Conservation (phyloP, 2,888 invertebrate species). For the Ophraella communa region DNA sequence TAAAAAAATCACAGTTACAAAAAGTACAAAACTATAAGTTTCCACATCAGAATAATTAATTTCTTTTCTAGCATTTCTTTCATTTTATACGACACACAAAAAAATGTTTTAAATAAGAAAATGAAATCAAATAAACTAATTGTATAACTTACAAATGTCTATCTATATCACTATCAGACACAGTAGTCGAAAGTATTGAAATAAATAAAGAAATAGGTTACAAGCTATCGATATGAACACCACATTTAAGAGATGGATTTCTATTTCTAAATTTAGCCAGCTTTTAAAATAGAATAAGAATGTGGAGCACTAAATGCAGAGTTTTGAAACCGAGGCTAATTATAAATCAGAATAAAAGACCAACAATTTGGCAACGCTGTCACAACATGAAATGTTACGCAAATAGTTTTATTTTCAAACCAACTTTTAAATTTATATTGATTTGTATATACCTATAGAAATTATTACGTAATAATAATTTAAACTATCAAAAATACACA, state of each 20-base stretch:
- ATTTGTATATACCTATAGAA: too few species aligned
- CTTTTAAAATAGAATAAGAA: constrained; percentile 46
- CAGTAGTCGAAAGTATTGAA: neutral
- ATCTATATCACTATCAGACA: neutral
- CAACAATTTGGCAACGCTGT: constrained; percentile 21
- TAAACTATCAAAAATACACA: too few species aligned
- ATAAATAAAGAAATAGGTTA: constrained; percentile 7
- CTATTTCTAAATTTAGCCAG: constrained; percentile 30
- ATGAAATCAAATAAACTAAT: neutral
- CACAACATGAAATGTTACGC: constrained; percentile 10
- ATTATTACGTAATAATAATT: too few species aligned
- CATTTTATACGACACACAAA: too few species aligned
- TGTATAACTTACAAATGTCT: neutral
- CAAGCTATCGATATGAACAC: neutral
- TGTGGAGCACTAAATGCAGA: constrained; percentile 44
- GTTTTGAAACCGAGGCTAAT: constrained; percentile 21
- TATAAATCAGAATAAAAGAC: constrained; percentile 14
- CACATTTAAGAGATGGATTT: constrained; percentile 14
- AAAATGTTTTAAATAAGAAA: too few species aligned
- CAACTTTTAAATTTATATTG: neutral
- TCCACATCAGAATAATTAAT: too few species aligned
- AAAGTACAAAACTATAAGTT: too few species aligned
- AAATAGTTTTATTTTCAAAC: neutral
- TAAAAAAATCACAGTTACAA: too few species aligned
- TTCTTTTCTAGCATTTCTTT: too few species aligned